Conservation (phyloP, 1,140 invertebrate genomes). For the Odontomachus brunneus region DNA sequence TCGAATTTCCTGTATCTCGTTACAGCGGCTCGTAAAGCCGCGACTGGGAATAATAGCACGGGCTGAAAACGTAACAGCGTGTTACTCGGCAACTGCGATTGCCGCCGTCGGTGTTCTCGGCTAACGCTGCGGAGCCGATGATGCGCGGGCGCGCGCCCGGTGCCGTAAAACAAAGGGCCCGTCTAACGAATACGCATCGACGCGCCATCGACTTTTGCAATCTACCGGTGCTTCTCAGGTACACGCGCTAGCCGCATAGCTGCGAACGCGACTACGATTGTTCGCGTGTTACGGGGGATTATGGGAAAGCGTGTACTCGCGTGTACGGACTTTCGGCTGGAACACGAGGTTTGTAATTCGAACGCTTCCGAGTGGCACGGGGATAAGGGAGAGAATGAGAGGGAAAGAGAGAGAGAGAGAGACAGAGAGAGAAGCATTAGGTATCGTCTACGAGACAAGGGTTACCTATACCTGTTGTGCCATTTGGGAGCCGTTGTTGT, state of each 20-base stretch:
- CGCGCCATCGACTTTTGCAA: neutral
- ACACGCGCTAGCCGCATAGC: too few relatives aligned
- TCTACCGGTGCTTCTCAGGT: too few relatives aligned
- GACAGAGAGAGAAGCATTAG: conserved; percentile 9
- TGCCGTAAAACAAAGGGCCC: conserved; percentile 47
- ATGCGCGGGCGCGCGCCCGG: neutral
- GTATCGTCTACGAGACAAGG: conserved; percentile 10
- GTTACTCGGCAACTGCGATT: conserved; percentile 50
- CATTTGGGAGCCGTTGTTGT: conserved; percentile 68
- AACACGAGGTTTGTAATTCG: conserved; percentile 51
- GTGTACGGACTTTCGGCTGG: neutral
- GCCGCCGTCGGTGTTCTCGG: too few relatives aligned
- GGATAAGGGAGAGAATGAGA: conserved; percentile 8
- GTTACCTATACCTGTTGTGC: conserved; percentile 53
- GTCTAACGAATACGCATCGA: conserved; percentile 17
- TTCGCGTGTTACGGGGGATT: neutral
- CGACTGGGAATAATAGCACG: conserved; percentile 51
- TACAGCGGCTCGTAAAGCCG: conserved; percentile 65
- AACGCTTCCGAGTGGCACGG: conserved; percentile 1
- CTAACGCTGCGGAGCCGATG: conserved; percentile 1
- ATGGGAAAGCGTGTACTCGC: conserved; percentile 41
- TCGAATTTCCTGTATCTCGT: conserved; percentile 56
- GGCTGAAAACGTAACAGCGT: conserved; percentile 48
- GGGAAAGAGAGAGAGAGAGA: conserved; percentile 1
- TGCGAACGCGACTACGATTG: neutral